phyloP scores from a whole-genome alignment of 2,888 invertebrate species.

The Harpalus rubripes region DNA sequence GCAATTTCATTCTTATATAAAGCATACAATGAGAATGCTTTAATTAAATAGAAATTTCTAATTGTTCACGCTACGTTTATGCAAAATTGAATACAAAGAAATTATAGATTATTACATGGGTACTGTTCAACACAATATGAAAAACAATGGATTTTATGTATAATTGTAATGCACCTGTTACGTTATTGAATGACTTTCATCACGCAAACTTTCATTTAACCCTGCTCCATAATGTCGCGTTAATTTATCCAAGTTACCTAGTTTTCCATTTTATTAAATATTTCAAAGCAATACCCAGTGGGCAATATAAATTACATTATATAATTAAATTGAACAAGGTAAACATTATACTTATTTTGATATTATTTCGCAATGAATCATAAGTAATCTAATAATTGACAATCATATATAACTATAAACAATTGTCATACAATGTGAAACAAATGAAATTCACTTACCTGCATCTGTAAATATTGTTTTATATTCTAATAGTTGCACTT shows the following conservation, averaged over 20 bases:
- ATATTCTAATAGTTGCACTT: slow-evolving; percentile 85
- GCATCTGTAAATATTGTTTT: slow-evolving; percentile 85
- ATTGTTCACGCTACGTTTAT: slow-evolving; percentile 17
- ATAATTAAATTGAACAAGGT: not conserved
- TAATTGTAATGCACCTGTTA: slow-evolving; percentile 47
- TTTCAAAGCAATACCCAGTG: not conserved
- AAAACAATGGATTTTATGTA: not conserved
- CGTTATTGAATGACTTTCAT: slow-evolving; percentile 12
- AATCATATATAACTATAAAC: too few species aligned
- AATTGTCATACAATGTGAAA: not conserved
- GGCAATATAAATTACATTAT: not conserved
- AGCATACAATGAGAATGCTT: not conserved
- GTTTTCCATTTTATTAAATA: not conserved
- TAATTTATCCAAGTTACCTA: slow-evolving; percentile 8
- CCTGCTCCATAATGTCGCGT: slow-evolving; percentile 4
- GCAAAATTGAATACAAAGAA: slow-evolving; percentile 63
- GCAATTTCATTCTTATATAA: slow-evolving; percentile 52
- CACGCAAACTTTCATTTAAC: slow-evolving; percentile 37
- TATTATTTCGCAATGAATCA: too few species aligned
- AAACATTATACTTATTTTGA: not conserved
- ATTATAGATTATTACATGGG: slow-evolving; percentile 1
- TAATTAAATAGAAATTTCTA: slow-evolving; percentile 33
- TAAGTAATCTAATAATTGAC: too few species aligned
- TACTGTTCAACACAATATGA: not conserved
- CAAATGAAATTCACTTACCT: slow-evolving; percentile 81